phyloP scores from a whole-genome alignment of 2,888 invertebrate species.

The Leucophora obtusa region DNA sequence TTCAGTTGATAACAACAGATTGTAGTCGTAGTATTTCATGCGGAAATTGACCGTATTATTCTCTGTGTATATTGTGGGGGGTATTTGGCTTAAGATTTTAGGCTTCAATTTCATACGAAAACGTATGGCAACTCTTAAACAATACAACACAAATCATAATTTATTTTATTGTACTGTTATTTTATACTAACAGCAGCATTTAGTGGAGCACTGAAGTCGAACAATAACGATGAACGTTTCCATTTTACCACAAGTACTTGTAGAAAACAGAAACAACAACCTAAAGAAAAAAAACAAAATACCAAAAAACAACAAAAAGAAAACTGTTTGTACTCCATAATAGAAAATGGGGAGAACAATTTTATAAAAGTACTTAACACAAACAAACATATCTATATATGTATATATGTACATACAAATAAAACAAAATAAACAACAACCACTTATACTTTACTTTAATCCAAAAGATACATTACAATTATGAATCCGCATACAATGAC shows the following conservation, averaged over 20 bases:
- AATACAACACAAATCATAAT: conserved; percentile 47
- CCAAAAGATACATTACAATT: conserved; percentile 64
- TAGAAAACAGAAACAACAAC: conserved; percentile 20
- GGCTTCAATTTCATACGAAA: too few species aligned
- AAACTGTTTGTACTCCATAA: conserved; percentile 56
- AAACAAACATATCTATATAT: conserved; percentile 20
- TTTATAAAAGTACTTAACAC: conserved; percentile 57
- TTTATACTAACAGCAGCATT: conserved; percentile 61
- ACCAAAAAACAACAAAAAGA: conserved; percentile 22
- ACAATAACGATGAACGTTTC: conserved; percentile 64
- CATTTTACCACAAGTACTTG: conserved; percentile 62
- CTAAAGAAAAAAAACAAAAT: conserved; percentile 35
- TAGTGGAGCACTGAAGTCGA: conserved; percentile 67
- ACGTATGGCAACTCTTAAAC: neutral
- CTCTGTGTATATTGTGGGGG: too few species aligned
- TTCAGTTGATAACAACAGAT: too few species aligned
- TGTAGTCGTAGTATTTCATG: too few species aligned
- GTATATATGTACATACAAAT: conserved; percentile 24
- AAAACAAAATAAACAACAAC: conserved; percentile 44
- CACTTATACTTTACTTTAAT: conserved; percentile 59
- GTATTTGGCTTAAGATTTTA: too few species aligned
- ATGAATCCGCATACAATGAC: conserved; percentile 45
- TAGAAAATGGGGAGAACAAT: conserved; percentile 61
- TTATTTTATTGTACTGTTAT: conserved; percentile 38
- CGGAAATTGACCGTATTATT: too few species aligned